Conservation (phyloP, 2,113 vertebrate genomes). For the Charina bottae region DNA sequence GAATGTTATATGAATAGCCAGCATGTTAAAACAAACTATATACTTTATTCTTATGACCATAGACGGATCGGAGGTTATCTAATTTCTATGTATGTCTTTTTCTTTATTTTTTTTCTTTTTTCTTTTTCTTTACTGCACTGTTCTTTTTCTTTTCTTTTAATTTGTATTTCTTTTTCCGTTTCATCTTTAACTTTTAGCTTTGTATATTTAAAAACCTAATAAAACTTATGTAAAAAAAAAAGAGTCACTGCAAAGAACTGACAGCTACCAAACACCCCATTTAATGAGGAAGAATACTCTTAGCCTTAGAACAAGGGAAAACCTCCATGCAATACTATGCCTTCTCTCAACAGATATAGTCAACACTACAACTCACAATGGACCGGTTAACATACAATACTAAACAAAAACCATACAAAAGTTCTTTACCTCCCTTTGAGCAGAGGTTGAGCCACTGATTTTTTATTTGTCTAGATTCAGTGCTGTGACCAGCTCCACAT, state of each 20-base stretch:
- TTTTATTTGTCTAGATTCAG: background rate
- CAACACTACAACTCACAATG: background rate
- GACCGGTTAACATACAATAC: background rate
- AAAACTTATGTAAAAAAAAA: conserved; percentile 63
- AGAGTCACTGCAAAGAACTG: background rate
- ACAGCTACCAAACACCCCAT: background rate
- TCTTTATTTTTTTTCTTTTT: too few species aligned
- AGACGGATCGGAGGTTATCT: too few species aligned
- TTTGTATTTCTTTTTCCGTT: too few species aligned
- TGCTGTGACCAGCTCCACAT: background rate
- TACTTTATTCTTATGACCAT: too few species aligned
- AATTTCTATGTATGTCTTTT: too few species aligned
- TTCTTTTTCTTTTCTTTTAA: too few species aligned
- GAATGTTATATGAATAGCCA: too few species aligned
- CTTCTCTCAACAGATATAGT: background rate
- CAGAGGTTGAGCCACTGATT: background rate
- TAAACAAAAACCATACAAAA: background rate
- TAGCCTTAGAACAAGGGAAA: background rate
- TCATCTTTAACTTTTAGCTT: too few species aligned
- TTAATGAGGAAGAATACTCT: background rate
- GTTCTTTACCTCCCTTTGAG: background rate
- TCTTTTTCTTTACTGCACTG: too few species aligned
- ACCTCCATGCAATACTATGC: background rate
- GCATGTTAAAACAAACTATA: too few species aligned
- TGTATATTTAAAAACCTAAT: too few species aligned